These are phyloP conservation scores for Trissonchulus sp. DNA, from an alignment of 2,888 invertebrate genomes.

Conservation along the genomic window DNA sequence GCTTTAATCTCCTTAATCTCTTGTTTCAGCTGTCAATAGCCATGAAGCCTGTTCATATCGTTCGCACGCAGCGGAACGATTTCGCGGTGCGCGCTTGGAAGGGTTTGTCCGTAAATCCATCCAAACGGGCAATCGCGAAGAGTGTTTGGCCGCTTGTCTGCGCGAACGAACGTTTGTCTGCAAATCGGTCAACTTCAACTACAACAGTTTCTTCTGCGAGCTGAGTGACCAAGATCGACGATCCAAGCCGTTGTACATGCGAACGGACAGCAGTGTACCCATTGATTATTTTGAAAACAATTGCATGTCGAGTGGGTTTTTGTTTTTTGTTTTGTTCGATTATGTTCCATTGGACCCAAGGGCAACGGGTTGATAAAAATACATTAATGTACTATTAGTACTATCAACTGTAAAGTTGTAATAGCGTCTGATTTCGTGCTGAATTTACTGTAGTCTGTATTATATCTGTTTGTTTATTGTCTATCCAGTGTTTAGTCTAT, in stretches of 20 bases:
- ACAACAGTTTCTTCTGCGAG: conserved; percentile 55
- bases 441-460: too few relatives aligned
- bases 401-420: too few relatives aligned
- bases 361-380: too few relatives aligned
- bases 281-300: conserved; percentile 60
- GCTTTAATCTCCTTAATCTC: too few relatives aligned
- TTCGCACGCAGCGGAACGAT: conserved; percentile 57
- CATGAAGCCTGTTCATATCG: conserved; percentile 52
- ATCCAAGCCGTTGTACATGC: conserved; percentile 57
- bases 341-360: too few relatives aligned
- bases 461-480: too few relatives aligned
- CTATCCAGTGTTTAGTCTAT: too few relatives aligned
- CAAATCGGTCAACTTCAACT: conserved; percentile 58
- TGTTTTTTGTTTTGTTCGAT: neutral
- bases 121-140: conserved; percentile 54
- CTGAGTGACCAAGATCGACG: conserved; percentile 58
- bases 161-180: conserved; percentile 56
- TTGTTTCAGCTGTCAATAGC: conserved; percentile 42
- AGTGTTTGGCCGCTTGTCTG: conserved; percentile 58
- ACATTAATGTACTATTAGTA: too few relatives aligned
- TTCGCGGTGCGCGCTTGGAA: conserved; percentile 56
- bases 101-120: conserved; percentile 55
- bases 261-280: conserved; percentile 53
- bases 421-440: too few relatives aligned
- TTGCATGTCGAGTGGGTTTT: conserved; percentile 59